These are phyloP conservation scores for Timandra comae DNA, from an alignment of 2,888 invertebrate species.

Conservation along the genomic window DNA sequence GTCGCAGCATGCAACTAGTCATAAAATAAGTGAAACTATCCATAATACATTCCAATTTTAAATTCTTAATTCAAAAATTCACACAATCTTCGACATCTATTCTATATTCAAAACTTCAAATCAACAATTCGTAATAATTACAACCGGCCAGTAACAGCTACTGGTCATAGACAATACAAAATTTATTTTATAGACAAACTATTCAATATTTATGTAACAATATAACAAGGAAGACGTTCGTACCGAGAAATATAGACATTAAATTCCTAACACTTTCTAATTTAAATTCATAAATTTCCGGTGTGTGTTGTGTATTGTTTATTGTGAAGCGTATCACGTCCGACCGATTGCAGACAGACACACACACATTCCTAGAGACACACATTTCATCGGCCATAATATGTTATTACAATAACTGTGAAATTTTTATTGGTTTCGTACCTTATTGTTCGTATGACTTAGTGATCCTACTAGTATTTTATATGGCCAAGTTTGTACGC, in stretches of 20 bases:
- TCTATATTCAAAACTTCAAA: slow-evolving; percentile 11
- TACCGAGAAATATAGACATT: slow-evolving; percentile 37
- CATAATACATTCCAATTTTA: no score
- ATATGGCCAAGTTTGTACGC: no score
- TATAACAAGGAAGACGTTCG: slow-evolving; percentile 42
- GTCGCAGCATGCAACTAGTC: no score
- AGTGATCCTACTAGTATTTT: no score
- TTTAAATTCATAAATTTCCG: slow-evolving; percentile 77
- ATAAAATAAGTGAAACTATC: no score
- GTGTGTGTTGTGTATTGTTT: slow-evolving; percentile 46
- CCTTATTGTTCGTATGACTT: no score
- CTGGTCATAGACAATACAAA: slow-evolving; percentile 43
- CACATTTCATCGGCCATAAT: slow-evolving; percentile 26
- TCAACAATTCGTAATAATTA: slow-evolving; percentile 22
- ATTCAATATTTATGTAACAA: slow-evolving; percentile 58
- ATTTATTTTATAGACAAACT: slow-evolving; percentile 27
- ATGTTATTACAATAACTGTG: slow-evolving; percentile 25
- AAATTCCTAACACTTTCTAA: slow-evolving; percentile 75
- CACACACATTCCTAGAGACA: slow-evolving; percentile 41
- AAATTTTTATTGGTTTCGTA: slow-evolving; percentile 18
- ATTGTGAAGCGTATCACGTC: slow-evolving; percentile 61
- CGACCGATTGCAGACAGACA: slow-evolving; percentile 63
- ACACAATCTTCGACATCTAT: no score
- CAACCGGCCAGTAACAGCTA: slow-evolving; percentile 28
- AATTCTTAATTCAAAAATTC: no score